Evolutionary conservation across 1,140 invertebrate genomes (phyloP), one percentile per base, ranked within the genome.

Genomic region (Subanguina moxae): DNA sequence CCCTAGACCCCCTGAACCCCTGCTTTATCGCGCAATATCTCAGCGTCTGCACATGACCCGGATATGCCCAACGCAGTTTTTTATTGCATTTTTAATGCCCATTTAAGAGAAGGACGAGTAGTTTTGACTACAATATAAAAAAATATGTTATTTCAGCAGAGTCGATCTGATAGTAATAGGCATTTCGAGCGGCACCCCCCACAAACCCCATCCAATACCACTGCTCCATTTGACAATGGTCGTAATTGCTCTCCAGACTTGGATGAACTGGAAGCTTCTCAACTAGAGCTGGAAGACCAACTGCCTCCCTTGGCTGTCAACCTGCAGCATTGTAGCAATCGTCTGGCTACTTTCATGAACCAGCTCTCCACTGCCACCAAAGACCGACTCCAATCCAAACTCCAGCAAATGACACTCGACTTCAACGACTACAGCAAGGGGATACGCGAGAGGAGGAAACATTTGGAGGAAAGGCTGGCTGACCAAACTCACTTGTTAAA

Each of bases 191-290:
- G 11, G 32, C 32, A 38, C 3, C 3, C 32, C 11, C 32, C 32
- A 38, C n/a, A 38, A 38, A 38, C 32, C 32, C 32, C 32, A 38
- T 11, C 32, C 11, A 38, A 38, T 11, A 38, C 32, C 32, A 38
- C 3, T 11, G 3, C 3, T 21, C 48, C n/a, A 3, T 15, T 25
- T 7, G 48, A 52, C n/a, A 52, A 52, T 52, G 48, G 48, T 25
- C 67, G 75, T 38, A 52, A 78, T 38, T 43, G 38, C 13, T 75
- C 74, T 25, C 75, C 75, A 19, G 74, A 76, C 21, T 30, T 76
- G 25, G 72, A 76, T 27, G 74, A 76, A 42, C 57, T 77, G 52
- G 74, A 76, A 46, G 65, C 57, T 15, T n/a, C 32, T 42, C 74
- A 76, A 42, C 27, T 67, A 5, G 64, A 64, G 58, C 23, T 65